Base-by-base conservation (phyloP, 2,888 invertebrate genomes). In the Clanis bilineata region DNA sequence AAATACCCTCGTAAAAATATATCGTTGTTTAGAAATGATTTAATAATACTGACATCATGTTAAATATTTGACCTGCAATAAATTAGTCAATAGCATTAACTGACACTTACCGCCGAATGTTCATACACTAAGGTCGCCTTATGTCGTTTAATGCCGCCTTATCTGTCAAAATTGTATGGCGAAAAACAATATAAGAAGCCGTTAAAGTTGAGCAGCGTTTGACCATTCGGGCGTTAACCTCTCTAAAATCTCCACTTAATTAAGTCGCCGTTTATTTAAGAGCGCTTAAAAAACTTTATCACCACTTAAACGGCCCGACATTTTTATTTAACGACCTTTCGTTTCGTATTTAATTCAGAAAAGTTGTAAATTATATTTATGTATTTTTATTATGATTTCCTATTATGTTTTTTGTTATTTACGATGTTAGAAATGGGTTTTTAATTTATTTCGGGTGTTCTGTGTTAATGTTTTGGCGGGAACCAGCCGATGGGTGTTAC, bases 371-470 rank as follows among this genome's bases (percentile, higher is more conserved):
- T 51, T 15, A 28, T 18, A 51, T 51, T 51, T 25, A 25, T 45
- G 21, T 51, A 51, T 51, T 51, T 51, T 51, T 51, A 51, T 51
- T 51, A 51, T 32, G 51, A 15, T 51, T 51, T 51, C 18, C 9
- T 47, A 23, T 47, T 15, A n/a, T 55, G 21, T 55, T 15, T 38
- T 39, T 22, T 5, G 23, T 15, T 56, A 56, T 56, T 36, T 36
- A 56, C n/a, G 55, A 38, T 38, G 39, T 38, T 21, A 23, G 36
- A 36, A 56, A 39, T 22, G 38, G 38, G 12, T 39, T 22, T 56
- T 56, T 23, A 39, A 64, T 69, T 64, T 56, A 57, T 61, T 61
- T 63, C 63, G 60, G 61, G 58, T 56, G 62, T 59, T 36, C 54
- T 59, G 41, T 62, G 36, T 56, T 51, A 51, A 51, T 18, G 38